Conservation (phyloP, 1,140 invertebrate species). For the Nixonia krombeini region DNA sequence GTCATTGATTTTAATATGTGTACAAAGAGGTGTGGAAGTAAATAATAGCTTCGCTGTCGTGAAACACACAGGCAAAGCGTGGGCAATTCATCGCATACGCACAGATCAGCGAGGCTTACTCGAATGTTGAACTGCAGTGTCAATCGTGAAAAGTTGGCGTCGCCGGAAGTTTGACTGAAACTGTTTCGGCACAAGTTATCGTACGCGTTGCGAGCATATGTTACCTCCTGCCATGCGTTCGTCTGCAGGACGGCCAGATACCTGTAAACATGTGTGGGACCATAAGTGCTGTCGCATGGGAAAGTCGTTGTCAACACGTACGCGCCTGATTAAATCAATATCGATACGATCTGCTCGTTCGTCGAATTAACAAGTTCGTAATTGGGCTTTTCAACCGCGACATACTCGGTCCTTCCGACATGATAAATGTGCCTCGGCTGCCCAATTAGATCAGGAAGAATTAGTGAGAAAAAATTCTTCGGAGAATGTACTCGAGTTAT, state of each 20-base stretch:
- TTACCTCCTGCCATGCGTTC: constrained; percentile 2
- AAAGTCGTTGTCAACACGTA: constrained; percentile 4
- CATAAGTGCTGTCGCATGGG: constrained; percentile 1
- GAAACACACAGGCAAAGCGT: no score
- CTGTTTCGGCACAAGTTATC: constrained; percentile 19
- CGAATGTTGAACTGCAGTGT: constrained; percentile 9
- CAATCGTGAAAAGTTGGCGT: constrained; percentile 23
- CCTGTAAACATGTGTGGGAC: constrained; percentile 27
- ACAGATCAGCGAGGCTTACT: background rate
- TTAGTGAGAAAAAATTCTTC: constrained; percentile 7
- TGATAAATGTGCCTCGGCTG: constrained; percentile 7
- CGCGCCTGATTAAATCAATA: constrained; percentile 3
- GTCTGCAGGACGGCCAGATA: constrained; percentile 19
- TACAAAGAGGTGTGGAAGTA: no score
- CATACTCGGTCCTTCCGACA: background rate
- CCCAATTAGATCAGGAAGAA: background rate
- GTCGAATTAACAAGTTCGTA: background rate
- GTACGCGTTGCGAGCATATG: background rate
- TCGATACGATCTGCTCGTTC: background rate
- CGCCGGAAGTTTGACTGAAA: constrained; percentile 18
- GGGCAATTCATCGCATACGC: no score
- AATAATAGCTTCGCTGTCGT: background rate
- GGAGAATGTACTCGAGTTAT: constrained; percentile 3
- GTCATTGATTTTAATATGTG: no score
- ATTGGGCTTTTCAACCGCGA: background rate